Evolutionary conservation across 1,140 invertebrate species (phyloP).

Genomic region (Achroia grisella): DNA sequence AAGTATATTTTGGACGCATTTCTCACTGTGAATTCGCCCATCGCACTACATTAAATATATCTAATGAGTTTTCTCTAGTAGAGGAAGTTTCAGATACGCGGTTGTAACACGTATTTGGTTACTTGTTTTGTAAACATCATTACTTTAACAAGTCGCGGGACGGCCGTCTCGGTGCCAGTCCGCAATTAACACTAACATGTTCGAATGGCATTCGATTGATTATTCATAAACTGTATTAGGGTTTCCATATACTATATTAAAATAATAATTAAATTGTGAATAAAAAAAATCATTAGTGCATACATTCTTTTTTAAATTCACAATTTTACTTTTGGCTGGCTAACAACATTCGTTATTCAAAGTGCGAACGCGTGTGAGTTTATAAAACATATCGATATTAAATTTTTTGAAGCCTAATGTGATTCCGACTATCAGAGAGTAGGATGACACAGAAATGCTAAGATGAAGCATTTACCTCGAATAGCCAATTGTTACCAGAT

Average conservation of each 20-base stretch:
- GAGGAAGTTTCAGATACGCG: not conserved
- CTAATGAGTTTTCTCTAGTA: not conserved
- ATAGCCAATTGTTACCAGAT: too few species aligned
- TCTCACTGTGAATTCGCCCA: slow-evolving; percentile 45
- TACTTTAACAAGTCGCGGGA: slow-evolving; percentile 25
- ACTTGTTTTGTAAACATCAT: slow-evolving; percentile 55
- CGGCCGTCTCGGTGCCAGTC: slow-evolving; percentile 6
- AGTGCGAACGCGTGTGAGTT: too few species aligned
- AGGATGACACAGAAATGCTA: too few species aligned
- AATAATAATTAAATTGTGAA: not conserved
- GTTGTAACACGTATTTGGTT: not conserved
- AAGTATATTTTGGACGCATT: slow-evolving; percentile 21
- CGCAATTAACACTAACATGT: not conserved
- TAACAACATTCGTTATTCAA: too few species aligned
- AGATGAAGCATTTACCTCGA: too few species aligned
- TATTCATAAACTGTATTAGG: slow-evolving; percentile 5
- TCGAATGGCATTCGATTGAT: not conserved
- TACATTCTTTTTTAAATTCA: too few species aligned
- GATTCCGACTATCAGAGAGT: too few species aligned
- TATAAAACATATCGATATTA: too few species aligned
- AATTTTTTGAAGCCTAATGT: too few species aligned
- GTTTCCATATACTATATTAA: not conserved
- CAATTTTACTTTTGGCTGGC: too few species aligned
- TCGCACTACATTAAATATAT: slow-evolving; percentile 18
- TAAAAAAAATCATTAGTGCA: too few species aligned